Percentiles rank a stretch among this genome's conserved stretches.
These are phyloP conservation scores for Cephus pygmeus DNA, from an alignment of 2,888 invertebrate species.

Conservation along the genomic window DNA sequence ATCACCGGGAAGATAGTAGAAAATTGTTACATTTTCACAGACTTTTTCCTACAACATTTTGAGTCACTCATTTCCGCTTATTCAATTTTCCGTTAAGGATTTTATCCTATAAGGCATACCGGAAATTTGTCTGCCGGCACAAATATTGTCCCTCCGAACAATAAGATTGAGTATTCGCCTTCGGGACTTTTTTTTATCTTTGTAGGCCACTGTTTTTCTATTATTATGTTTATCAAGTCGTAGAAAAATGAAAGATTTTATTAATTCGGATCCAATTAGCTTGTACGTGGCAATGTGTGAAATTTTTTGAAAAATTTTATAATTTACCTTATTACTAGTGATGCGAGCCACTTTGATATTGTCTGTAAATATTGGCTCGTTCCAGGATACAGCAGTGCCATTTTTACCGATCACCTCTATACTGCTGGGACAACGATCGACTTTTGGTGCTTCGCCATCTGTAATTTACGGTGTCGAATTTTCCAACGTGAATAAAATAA, in stretches of 20 bases:
- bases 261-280: background rate
- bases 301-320: slow-evolving; percentile 8
- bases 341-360: slow-evolving; percentile 66
- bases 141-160: background rate
- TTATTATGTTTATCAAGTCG: background rate
- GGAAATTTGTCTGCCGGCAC: background rate
- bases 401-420: slow-evolving; percentile 59
- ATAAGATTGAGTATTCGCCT: background rate
- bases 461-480: slow-evolving; percentile 1
- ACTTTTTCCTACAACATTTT: background rate
- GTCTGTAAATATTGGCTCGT: slow-evolving; percentile 67
- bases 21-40: background rate
- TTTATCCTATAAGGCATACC: background rate
- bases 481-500: background rate
- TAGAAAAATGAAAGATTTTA: background rate
- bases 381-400: slow-evolving; percentile 64
- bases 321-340: slow-evolving; percentile 63
- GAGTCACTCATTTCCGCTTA: background rate
- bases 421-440: slow-evolving; percentile 66
- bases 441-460: slow-evolving; percentile 67
- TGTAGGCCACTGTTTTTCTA: background rate
- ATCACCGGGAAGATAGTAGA: background rate
- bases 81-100: background rate
- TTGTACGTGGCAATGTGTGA: background rate
- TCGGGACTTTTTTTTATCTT: background rate